These are phyloP conservation scores for Phalloptychus januarius DNA, from an alignment of 2,797 vertebrate genomes.

Conservation along the genomic window DNA sequence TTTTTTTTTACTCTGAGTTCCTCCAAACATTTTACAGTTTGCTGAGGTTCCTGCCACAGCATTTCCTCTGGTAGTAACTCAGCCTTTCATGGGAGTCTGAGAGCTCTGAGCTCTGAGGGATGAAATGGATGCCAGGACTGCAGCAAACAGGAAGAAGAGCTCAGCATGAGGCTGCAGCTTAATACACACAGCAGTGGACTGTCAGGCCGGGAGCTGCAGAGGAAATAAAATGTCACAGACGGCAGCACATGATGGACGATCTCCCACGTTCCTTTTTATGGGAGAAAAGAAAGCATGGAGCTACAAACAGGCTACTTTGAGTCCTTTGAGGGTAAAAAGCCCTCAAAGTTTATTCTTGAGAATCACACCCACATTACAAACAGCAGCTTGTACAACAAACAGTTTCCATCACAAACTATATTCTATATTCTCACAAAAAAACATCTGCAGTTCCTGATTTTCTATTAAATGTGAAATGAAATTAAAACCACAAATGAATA, in stretches of 20 bases:
- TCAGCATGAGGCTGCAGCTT: constrained; percentile 8
- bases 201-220: constrained; percentile 18
- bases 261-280: constrained; percentile 16
- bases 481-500: too few species aligned
- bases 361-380: neutral
- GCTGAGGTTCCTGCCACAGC: neutral
- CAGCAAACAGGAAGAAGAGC: constrained; percentile 14
- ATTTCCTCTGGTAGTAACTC: constrained; percentile 6
- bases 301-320: constrained; percentile 11
- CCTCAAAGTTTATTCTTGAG: neutral
- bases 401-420: neutral
- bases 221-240: constrained; percentile 3
- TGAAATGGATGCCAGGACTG: neutral
- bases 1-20: neutral
- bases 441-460: too few species aligned
- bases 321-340: neutral
- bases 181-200: constrained; percentile 6
- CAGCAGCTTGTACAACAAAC: neutral
- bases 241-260: constrained; percentile 17
- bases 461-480: too few species aligned
- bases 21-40: neutral
- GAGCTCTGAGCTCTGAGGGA: constrained; percentile 1
- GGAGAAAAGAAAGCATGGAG: neutral
- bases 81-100: neutral
- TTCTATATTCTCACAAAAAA: too few species aligned